Base-by-base conservation (phyloP, 2,888 invertebrate species). In the Notodonta dromedarius region DNA sequence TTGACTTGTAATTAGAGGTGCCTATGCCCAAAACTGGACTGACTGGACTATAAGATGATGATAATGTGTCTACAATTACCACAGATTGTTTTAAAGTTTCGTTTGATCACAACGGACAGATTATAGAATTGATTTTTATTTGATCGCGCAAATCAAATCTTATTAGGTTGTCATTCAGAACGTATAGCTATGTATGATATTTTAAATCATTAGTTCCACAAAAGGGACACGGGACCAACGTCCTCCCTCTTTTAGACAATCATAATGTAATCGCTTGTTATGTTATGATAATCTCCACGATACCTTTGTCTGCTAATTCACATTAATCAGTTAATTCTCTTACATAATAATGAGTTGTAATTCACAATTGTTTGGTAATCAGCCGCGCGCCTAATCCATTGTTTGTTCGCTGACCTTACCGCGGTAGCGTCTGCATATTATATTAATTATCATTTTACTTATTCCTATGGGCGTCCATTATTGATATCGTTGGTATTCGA, bases 361-460 rank as follows among this genome's bases (percentile, higher is more conserved):
- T 32, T 56, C 55, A 50, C 53, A 24, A 57, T 50, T 24, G 39
- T 57, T 61, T 69, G 61, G 62, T 67, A 65, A 63, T 54, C n/a
- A 54, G 39, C 4, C n/a, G 54, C 52, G 24, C 12, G n/a, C 39
- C 51, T 64, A 64, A 74, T 70, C 76, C 67, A 76, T 74, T 76
- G 76, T 76, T 61, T 63, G 57, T 60, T 51, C n/a, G 62, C 14
- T 59, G 70, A 65, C 70, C 72, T 70, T 61, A 67, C 59, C 35
- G 39, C 39, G 48, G 58, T 62, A 57, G 65, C 56, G 70, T 65
- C 62, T 70, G 73, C 71, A 74, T 77, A 76, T 72, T 67, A 76
- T 74, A 75, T 74, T 78, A 74, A 73, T 75, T 77, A 77, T 77
- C 65, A 71, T 70, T 69, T 78, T 70, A 76, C 62, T 70, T 77